Evolutionary conservation across 2,797 vertebrate species (phyloP).

Genomic region (Clamator glandarius): DNA sequence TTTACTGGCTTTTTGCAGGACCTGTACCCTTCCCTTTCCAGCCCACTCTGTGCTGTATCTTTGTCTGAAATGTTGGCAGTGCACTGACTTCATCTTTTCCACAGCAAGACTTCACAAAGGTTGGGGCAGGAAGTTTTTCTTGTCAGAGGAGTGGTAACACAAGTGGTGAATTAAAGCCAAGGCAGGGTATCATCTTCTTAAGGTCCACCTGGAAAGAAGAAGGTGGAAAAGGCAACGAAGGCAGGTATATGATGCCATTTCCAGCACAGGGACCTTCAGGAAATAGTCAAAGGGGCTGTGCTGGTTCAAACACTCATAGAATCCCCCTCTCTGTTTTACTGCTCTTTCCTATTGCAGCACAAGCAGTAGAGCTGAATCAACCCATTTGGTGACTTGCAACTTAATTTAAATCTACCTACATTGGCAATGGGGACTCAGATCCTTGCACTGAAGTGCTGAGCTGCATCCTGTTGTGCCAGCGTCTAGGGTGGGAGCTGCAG

Average conservation of each 20-base stretch:
- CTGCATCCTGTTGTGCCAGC: background rate
- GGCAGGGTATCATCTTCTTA: background rate
- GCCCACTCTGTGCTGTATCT: background rate
- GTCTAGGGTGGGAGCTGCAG: background rate
- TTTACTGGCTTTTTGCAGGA: background rate
- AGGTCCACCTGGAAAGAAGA: background rate
- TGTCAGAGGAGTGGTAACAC: background rate
- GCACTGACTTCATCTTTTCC: background rate
- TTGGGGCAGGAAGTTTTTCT: background rate
- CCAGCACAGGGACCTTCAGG: background rate
- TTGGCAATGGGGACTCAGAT: background rate
- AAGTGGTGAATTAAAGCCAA: background rate
- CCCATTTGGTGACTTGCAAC: fast-evolving
- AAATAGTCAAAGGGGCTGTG: background rate
- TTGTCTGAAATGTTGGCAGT: background rate
- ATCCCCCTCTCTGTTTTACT: background rate
- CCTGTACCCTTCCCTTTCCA: fast-evolving
- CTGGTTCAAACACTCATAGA: background rate
- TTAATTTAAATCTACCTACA: background rate
- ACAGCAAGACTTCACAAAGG: background rate
- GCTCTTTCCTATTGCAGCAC: background rate
- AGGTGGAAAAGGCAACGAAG: background rate
- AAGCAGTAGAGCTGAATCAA: background rate
- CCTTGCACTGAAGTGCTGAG: background rate
- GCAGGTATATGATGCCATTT: fast-evolving